A percentile compares a stretch with the other conserved stretches of the same genome.
Evolutionary conservation across 2,888 invertebrate species (phyloP).

Genomic region (Caenorhabditis doughertyi): DNA sequence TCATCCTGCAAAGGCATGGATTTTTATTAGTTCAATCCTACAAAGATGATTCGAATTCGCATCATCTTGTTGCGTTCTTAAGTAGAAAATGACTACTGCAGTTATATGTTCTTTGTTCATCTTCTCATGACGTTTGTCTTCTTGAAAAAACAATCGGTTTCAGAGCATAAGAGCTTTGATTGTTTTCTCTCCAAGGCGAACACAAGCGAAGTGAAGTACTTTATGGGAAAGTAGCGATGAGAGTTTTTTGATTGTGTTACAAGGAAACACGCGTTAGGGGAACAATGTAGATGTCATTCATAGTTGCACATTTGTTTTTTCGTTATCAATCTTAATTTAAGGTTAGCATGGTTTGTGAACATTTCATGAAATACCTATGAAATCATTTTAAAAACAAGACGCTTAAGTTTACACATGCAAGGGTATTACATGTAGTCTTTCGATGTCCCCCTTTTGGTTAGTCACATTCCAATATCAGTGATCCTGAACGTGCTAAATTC

Average conservation of each 20-base stretch:
- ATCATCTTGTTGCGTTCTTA: not conserved
- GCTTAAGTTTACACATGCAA: constrained; percentile 1
- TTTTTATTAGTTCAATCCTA: too few relatives aligned
- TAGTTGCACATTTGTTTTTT: not conserved
- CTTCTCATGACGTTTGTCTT: not conserved
- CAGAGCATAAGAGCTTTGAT: not conserved
- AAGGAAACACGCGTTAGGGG: too few relatives aligned
- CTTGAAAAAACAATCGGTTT: not conserved
- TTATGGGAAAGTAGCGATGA: constrained; percentile 12
- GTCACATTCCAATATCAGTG: constrained; percentile 10
- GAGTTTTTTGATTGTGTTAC: too few relatives aligned
- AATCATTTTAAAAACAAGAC: constrained; percentile 18
- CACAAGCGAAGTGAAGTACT: constrained; percentile 8
- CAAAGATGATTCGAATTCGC: not conserved
- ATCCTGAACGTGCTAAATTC: constrained; percentile 5
- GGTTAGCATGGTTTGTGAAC: not conserved
- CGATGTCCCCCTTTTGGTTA: not conserved
- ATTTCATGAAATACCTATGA: not conserved
- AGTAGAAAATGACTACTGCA: not conserved
- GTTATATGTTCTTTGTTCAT: not conserved
- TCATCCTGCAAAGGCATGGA: too few relatives aligned
- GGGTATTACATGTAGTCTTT: not conserved
- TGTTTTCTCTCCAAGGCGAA: constrained; percentile 18
- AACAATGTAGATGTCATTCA: too few relatives aligned
- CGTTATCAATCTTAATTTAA: not conserved